Evolutionary conservation across 2,797 vertebrate genomes (phyloP), one percentile per base, ranked within the genome.

Genomic region (Falco novaeseelandiae): DNA sequence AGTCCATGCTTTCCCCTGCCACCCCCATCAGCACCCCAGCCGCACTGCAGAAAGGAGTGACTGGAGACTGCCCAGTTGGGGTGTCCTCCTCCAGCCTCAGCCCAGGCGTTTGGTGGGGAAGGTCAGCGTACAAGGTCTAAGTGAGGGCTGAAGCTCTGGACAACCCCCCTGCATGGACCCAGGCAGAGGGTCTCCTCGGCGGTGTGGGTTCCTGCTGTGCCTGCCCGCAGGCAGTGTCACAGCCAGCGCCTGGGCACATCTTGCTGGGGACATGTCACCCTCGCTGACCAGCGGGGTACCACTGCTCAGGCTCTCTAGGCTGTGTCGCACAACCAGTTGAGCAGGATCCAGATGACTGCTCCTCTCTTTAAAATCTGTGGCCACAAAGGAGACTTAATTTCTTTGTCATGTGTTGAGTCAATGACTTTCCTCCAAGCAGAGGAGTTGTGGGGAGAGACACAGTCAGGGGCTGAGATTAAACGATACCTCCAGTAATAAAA

Each of bases 401-500:
- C 63, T 96, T 83, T 85, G 46, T 90, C 51, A 55, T 67, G 36
- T 82, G 67, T 40, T 80, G 63, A 90, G 63, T 70, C 6, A 10
- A 92, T 89, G 88, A 93, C 61, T 96, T 93, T 94, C 15, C 48
- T 83, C 59, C 59, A 79, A 77, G 55, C 62, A 77, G 89, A 94
- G 74, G 66, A 84, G 71, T 17, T 93, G 73, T 36, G 67, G 67
- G 59, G 88, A 96, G 78, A 57, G 54, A 78, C 94, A 62, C 63
- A 94, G 81, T 71, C 52, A 77, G 89, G 38, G 83, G 48, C 66
- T 90, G 83, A 96, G 79, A 93, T 93, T 67, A 95, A 97, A 91
- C 0, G 20, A 54, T 69, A 87, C 67, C 78, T 94, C 82, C 78
- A 93, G 49, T 32, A 85, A 86, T 74, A 69, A 93, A 92, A 81